Percentiles rank a stretch among this genome's conserved stretches.
phyloP scores from a whole-genome alignment of 1,140 invertebrate genomes.

The Drosophila tropicalis region DNA sequence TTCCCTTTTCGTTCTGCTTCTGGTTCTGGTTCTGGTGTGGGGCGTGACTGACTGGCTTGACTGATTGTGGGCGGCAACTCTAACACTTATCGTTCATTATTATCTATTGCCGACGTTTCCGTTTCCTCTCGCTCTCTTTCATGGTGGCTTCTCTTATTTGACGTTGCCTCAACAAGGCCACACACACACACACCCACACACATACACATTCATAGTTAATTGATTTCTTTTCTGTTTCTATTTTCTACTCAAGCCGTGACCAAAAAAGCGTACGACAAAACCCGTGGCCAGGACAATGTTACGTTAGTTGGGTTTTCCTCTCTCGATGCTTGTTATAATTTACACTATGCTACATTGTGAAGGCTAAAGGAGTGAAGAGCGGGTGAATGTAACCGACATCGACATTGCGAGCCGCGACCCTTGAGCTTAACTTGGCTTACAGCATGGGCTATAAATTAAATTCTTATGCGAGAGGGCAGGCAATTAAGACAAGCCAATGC shows the following conservation, averaged over 20 bases:
- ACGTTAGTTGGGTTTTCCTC: constrained; percentile 26
- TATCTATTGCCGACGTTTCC: constrained; percentile 57
- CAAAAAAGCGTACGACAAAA: constrained; percentile 31
- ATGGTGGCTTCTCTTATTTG: neutral
- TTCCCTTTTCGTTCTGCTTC: neutral
- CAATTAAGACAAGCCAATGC: constrained; percentile 58
- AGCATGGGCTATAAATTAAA: constrained; percentile 71
- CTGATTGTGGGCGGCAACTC: constrained; percentile 54
- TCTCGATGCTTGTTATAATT: constrained; percentile 51
- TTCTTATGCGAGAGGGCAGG: constrained; percentile 55
- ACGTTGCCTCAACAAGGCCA: too few species aligned
- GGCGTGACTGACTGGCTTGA: constrained; percentile 39
- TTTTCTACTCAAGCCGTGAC: constrained; percentile 15
- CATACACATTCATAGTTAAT: constrained; percentile 55
- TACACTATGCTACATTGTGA: constrained; percentile 40
- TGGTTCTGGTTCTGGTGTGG: constrained; percentile 7
- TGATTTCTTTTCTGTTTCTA: constrained; percentile 60
- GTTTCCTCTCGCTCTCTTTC: neutral
- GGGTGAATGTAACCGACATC: constrained; percentile 1
- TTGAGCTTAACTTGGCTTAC: constrained; percentile 52
- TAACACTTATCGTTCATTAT: constrained; percentile 80
- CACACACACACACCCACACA: constrained; percentile 6
- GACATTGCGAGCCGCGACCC: constrained; percentile 27
- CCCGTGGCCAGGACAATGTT: constrained; percentile 43
- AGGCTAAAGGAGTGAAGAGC: neutral